Base-by-base conservation (phyloP, 37 sponge, comb jelly and placozoan species). In the Lycopodina hypogea region DNA sequence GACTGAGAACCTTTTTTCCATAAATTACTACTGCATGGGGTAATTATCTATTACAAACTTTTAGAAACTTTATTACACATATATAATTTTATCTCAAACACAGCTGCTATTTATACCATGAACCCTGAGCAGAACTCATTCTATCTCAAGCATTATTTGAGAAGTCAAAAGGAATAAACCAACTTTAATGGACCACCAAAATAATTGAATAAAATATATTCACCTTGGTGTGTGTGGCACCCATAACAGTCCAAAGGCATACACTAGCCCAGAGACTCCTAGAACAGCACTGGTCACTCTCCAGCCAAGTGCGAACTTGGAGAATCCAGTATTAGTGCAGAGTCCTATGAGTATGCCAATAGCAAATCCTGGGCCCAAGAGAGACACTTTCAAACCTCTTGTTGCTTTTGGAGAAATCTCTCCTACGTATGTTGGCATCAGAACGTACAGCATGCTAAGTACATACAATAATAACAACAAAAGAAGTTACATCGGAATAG, bases 391-490 rank as follows among this genome's bases (percentile, higher is more conserved):
- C 12, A 28, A 37, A 21, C 72, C 72, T 71, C 72, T 42, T 8
- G 29, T 24, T 17, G 17, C 8, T 28, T 71, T 48, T 6, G 72
- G 72, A 30, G 52, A 18, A 7, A 45, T 71, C 40, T 71, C 72
- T n/a, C 52, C 36, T 11, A 71, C 45, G 52, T 71, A 71, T 4
- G 45, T 37, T 50, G 72, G 72, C 30, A 42, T 48, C 22, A 48
- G 52, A 18, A 36, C 28, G 40, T 68, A 68, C 12, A 68, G 22
- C 8, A 68, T 4, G 11, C 69, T 68, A 21, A 53, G 55, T 53
- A 53, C 12, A 19, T 12, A 53, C 17, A 53, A 53, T 53, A 53
- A 53, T 53, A 53, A 53, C 55, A 53, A 19, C 12, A 53, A 53
- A 53, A 53, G 17, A 17, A 17, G 55, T 12, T 12, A 53, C 17